These are phyloP conservation scores for Eurypyga helias DNA, from an alignment of 2,113 vertebrate genomes.

Conservation along the genomic window DNA sequence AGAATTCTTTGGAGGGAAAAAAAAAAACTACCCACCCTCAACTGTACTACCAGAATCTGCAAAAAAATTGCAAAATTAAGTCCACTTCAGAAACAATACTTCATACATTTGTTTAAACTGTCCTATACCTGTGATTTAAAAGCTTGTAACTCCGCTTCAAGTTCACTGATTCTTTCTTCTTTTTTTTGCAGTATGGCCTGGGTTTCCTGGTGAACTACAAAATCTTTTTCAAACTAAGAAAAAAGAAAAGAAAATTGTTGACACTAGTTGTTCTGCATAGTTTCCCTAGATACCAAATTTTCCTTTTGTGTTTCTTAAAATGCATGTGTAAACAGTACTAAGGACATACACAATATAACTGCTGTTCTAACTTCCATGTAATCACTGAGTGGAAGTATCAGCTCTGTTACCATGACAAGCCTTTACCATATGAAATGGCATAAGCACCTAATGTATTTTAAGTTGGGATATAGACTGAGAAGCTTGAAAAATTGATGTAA, in stretches of 20 bases:
- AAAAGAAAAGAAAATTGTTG: neutral
- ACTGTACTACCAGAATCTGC: neutral
- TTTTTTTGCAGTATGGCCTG: conserved; percentile 86
- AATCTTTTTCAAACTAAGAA: conserved; percentile 93
- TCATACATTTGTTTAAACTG: neutral
- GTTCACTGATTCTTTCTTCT: conserved; percentile 88
- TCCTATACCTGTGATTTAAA: conserved; percentile 89
- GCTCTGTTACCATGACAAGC: neutral
- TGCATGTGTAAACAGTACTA: neutral
- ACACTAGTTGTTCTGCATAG: neutral
- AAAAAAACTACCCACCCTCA: neutral
- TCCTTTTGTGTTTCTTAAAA: neutral
- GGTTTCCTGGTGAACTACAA: conserved; percentile 89
- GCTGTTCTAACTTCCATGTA: neutral
- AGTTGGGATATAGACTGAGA: neutral
- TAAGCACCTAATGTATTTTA: neutral
- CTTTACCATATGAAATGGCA: neutral
- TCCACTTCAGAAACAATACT: neutral
- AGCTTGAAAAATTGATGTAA: neutral
- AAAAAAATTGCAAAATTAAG: neutral
- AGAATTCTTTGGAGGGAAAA: neutral
- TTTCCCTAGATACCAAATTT: neutral
- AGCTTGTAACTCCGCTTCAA: conserved; percentile 88
- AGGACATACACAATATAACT: neutral
- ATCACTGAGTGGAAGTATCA: neutral